These are phyloP conservation scores for Pteropus rufus DNA, from an alignment of 2,797 vertebrate species.

Conservation along the genomic window DNA sequence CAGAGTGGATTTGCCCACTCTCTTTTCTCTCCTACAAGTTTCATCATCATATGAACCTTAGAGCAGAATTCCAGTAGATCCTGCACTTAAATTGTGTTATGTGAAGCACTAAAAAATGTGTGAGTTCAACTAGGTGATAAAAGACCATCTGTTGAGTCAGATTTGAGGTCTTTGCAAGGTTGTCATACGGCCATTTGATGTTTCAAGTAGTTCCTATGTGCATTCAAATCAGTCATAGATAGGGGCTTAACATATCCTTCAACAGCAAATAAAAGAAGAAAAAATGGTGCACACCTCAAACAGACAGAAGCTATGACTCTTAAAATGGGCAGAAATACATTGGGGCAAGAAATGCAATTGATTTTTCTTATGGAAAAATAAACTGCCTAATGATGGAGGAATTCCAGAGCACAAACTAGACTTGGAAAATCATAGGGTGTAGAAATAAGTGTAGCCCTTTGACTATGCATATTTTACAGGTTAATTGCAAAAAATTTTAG, in stretches of 20 bases:
- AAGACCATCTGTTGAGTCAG: neutral
- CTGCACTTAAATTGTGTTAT: neutral
- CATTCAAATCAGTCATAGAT: neutral
- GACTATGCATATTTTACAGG: neutral
- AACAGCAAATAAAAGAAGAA: neutral
- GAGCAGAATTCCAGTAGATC: neutral
- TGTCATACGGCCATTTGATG: neutral
- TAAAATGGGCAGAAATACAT: neutral
- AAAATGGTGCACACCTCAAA: neutral
- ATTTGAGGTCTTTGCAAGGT: neutral
- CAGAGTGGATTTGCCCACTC: no score
- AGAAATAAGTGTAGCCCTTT: neutral
- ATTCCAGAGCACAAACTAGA: neutral
- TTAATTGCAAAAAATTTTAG: neutral
- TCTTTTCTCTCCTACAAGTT: neutral
- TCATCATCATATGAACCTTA: neutral
- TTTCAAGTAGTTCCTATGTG: neutral
- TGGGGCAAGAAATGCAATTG: neutral
- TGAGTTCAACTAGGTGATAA: neutral
- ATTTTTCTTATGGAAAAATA: neutral
- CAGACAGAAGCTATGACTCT: neutral
- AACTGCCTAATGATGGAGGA: neutral
- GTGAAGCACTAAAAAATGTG: constrained; percentile 14
- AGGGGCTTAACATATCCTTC: neutral
- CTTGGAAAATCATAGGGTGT: neutral